phyloP scores from a whole-genome alignment of 37 sponge, comb jelly and placozoan genomes.

The Lycopodina hypogea region DNA sequence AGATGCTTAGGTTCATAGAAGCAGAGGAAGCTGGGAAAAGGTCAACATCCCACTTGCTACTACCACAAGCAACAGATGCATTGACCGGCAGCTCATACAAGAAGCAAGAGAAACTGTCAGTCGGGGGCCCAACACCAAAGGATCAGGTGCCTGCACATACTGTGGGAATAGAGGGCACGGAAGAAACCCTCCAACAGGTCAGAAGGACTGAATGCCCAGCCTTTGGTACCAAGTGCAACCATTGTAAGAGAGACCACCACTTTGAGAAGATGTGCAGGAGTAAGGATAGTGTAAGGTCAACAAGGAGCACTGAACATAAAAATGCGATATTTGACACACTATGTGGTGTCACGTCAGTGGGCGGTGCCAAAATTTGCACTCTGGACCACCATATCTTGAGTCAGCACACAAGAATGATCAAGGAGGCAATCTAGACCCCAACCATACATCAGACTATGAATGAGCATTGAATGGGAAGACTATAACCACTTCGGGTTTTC shows the following conservation, averaged over 20 bases:
- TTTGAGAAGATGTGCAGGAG: no score
- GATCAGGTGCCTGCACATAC: constrained; percentile 32
- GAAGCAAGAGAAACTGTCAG: no score
- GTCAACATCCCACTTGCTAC: constrained; percentile 33
- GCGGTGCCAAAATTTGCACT: neutral
- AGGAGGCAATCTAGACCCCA: constrained; percentile 34
- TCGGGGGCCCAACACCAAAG: neutral
- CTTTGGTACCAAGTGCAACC: neutral
- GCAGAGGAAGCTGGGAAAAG: constrained; percentile 23
- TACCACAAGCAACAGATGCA: no score
- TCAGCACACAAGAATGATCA: neutral
- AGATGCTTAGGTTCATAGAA: constrained; percentile 21
- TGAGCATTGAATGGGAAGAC: constrained; percentile 21
- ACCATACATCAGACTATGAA: constrained; percentile 21
- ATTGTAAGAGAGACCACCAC: no score
- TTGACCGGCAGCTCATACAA: no score
- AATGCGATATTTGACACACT: constrained; percentile 21
- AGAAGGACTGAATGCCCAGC: no score
- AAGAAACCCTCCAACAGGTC: constrained; percentile 23
- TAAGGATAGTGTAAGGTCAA: no score
- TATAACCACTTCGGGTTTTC: constrained; percentile 28
- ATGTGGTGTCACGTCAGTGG: constrained; percentile 20
- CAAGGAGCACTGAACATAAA: neutral
- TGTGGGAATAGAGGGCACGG: no score
- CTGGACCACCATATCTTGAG: constrained; percentile 12